A percentile compares a stretch with the other conserved stretches of the same genome.
These are phyloP conservation scores for Alouatta palliata DNA, from an alignment of 2,113 vertebrate species.

Conservation along the genomic window DNA sequence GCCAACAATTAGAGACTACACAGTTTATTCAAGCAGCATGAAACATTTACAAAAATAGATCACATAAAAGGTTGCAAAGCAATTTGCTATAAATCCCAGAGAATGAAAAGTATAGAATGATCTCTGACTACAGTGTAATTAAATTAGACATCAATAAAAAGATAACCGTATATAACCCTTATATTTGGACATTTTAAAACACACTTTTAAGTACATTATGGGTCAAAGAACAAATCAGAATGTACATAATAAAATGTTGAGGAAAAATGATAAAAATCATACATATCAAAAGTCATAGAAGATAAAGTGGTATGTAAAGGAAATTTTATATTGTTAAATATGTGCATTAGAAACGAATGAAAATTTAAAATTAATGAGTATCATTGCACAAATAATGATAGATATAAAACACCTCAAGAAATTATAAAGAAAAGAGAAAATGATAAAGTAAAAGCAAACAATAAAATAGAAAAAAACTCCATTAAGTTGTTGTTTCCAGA, in stretches of 20 bases:
- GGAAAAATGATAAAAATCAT: conserved; percentile 8
- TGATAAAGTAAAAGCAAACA: not conserved
- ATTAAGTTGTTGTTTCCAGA: not conserved
- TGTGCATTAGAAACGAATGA: not conserved
- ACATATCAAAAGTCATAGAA: conserved; percentile 13
- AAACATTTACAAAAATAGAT: conserved; percentile 70
- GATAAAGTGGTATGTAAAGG: not conserved
- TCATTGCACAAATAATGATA: not conserved
- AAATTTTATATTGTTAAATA: conserved; percentile 31
- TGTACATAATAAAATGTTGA: conserved; percentile 14
- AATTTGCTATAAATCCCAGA: conserved; percentile 46
- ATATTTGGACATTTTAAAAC: conserved; percentile 23
- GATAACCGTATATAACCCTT: conserved; percentile 24
- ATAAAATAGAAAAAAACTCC: not conserved
- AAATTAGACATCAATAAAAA: conserved; percentile 65
- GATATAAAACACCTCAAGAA: conserved; percentile 20
- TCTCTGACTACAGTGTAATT: conserved; percentile 55
- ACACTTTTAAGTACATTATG: not conserved
- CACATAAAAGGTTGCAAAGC: conserved; percentile 47
- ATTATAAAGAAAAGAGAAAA: not conserved
- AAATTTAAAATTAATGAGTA: conserved; percentile 33
- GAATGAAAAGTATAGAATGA: conserved; percentile 38
- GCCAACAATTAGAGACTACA: conserved; percentile 62
- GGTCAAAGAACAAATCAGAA: conserved; percentile 49
- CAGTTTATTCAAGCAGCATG: conserved; percentile 43